Evolutionary conservation across 2,888 invertebrate species (phyloP).

Genomic region (Cephus pygmeus): DNA sequence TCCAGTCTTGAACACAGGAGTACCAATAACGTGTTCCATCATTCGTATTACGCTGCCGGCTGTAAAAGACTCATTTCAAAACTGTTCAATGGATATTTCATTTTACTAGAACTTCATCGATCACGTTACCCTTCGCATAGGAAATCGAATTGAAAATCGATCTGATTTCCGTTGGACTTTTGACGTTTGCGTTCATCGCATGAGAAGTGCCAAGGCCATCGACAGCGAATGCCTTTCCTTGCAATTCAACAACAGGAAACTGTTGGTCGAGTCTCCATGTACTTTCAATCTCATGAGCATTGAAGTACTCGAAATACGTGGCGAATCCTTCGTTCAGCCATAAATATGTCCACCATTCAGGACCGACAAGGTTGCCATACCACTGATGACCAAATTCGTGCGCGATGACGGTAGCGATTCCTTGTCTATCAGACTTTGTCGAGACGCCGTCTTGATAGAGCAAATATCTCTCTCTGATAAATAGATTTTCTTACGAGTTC

Average conservation of each 20-base stretch:
- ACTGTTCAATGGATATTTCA: neutral
- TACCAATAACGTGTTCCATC: constrained; percentile 74
- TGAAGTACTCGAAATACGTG: constrained; percentile 66
- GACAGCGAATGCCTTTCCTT: constrained; percentile 72
- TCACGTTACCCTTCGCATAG: constrained; percentile 74
- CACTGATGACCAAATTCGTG: constrained; percentile 72
- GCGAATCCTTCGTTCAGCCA: constrained; percentile 71
- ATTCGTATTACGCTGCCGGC: constrained; percentile 68
- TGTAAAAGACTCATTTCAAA: neutral
- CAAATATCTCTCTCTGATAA: constrained; percentile 13
- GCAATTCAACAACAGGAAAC: constrained; percentile 74
- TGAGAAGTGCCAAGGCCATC: constrained; percentile 72
- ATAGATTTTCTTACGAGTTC: neutral
- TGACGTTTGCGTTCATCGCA: constrained; percentile 70
- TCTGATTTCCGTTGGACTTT: constrained; percentile 71
- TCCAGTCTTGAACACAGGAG: constrained; percentile 68
- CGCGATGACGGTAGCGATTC: constrained; percentile 56
- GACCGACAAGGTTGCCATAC: constrained; percentile 66
- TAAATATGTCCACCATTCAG: constrained; percentile 61
- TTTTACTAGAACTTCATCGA: constrained; percentile 66
- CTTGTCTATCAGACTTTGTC: constrained; percentile 24
- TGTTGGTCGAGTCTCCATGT: constrained; percentile 76
- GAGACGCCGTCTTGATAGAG: constrained; percentile 17
- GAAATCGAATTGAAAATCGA: constrained; percentile 75
- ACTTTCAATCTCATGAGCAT: constrained; percentile 68